phyloP scores from a whole-genome alignment of 2,888 invertebrate species.

The Parnassius smintheus region DNA sequence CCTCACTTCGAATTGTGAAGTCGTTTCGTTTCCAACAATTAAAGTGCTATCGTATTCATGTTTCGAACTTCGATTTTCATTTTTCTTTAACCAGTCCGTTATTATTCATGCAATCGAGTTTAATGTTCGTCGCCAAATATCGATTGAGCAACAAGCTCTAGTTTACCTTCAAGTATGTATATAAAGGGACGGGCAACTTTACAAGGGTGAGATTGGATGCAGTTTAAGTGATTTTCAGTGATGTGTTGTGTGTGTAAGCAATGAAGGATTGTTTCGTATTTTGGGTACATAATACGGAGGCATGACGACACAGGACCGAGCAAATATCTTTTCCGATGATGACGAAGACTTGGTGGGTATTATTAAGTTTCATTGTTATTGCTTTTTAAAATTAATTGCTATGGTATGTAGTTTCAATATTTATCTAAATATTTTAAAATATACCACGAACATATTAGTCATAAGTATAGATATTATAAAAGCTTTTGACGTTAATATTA shows the following conservation, averaged over 20 bases:
- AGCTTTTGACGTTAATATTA: no score
- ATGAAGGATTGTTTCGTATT: constrained; percentile 56
- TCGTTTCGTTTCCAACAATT: constrained; percentile 33
- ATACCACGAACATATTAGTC: no score
- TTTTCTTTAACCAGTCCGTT: neutral
- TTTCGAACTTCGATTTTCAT: constrained; percentile 1
- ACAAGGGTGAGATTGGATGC: constrained; percentile 57
- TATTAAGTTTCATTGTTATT: constrained; percentile 9
- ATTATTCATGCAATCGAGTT: neutral
- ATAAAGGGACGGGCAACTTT: constrained; percentile 27
- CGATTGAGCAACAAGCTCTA: neutral
- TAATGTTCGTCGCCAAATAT: neutral
- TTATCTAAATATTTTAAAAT: no score
- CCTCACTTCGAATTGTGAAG: constrained; percentile 45
- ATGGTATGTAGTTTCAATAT: no score
- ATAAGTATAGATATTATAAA: no score
- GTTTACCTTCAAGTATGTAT: constrained; percentile 4
- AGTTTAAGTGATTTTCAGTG: constrained; percentile 66
- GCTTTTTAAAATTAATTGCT: neutral
- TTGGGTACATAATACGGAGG: constrained; percentile 50
- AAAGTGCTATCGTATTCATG: constrained; percentile 9
- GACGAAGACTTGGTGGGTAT: constrained; percentile 72
- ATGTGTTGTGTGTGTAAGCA: constrained; percentile 60
- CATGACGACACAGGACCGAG: constrained; percentile 71
- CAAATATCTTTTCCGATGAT: constrained; percentile 70